Evolutionary conservation across 2,888 invertebrate genomes (phyloP), one percentile per base, ranked within the genome.

Genomic region (Lepas anatifera): DNA sequence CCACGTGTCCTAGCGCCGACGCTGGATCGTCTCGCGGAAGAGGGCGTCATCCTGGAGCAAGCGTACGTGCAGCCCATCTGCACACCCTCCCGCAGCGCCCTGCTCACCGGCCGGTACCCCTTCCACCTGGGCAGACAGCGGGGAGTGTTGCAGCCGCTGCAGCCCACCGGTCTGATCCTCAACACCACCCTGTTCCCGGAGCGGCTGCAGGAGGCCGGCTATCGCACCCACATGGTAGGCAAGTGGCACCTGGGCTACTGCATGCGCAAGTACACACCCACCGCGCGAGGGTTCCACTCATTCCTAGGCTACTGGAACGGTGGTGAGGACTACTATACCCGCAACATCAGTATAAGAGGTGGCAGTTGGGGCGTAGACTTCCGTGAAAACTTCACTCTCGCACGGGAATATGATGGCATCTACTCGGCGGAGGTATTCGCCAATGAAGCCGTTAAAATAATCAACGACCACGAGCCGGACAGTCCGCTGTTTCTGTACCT

Each of bases 71-170:
- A 87, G 22, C 90, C 95, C 2, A 87, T 95, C 74, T 95, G 95
- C 77, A 93, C 94, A 0, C 95, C 95, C 1, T 92, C 94, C 0
- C 83, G 95, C 75, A 87, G 91, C 67, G 90, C 95, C 0, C 81
- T 95, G 37, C 89, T 95, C 89, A 94, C 95, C 0, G 95, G 93
- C 71, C 90, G 90, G 81, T 89, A 95, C 81, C 92, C 95, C 0
- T 92, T 95, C 77, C 92, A 92, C 75, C 91, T 88, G 64, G 89
- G 91, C 88, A 81, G 78, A 69, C 90, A 91, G 76, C 87, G 88
- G 72, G 82, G 82, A 72, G 87, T 89, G 0, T 82, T 95, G 27
- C 88, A 84, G 77, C 90, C 87, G 1, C 85, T 87, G 1, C 89
- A 92, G 76, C 89, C 92, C 0, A 84, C 92, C 69, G 95, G 95